Evolutionary conservation across 2,797 vertebrate genomes (phyloP).

Genomic region (Trachops cirrhosus): DNA sequence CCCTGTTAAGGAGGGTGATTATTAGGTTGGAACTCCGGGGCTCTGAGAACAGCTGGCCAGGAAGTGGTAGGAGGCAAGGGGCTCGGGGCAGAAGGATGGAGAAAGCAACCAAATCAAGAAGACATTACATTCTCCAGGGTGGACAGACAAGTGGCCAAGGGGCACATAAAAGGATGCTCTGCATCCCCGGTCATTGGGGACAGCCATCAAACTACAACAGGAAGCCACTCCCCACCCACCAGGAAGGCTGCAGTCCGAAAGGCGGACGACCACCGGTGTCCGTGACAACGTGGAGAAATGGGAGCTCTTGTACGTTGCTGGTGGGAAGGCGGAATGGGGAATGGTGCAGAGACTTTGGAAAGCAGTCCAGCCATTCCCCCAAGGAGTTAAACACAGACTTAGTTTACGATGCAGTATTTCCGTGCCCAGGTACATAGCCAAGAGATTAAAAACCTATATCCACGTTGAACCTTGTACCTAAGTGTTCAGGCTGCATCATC

Average conservation of each 20-base stretch:
- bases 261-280: too few species aligned
- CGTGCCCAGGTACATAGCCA: too few species aligned
- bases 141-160: neutral
- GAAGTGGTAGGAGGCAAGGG: neutral
- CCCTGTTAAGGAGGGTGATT: too few species aligned
- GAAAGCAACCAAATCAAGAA: neutral
- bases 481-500: neutral
- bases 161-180: too few species aligned
- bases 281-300: fast-evolving
- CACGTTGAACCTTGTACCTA: neutral
- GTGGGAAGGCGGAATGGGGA: neutral
- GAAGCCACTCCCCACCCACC: neutral
- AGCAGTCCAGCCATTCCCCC: neutral
- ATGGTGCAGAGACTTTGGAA: neutral
- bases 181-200: neutral
- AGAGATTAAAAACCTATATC: neutral
- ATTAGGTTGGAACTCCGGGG: too few species aligned
- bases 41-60: neutral
- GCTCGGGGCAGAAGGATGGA: neutral
- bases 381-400: neutral
- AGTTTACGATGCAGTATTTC: neutral
- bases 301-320: fast-evolving
- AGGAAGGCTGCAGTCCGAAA: neutral
- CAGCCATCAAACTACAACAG: fast-evolving
- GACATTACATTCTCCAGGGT: neutral